Evolutionary conservation across 2,888 invertebrate genomes (phyloP), one percentile per base, ranked within the genome.

Genomic region (Drosophila merina): DNA sequence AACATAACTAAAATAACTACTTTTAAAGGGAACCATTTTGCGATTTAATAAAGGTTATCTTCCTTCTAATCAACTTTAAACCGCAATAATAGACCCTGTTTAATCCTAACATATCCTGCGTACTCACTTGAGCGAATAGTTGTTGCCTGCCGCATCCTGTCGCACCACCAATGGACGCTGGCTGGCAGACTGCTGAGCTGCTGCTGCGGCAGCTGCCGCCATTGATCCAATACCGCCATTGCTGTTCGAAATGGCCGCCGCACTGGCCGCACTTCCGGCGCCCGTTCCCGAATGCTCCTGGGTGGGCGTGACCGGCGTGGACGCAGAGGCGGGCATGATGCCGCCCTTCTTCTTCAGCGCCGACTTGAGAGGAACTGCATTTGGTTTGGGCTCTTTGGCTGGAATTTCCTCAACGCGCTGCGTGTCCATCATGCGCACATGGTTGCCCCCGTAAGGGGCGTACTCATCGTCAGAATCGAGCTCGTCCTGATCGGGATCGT

Each of bases 281-380:
- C 69, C 72, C 10, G 76, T 72, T 52, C 77, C 75, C 54, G 86
- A 93, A 93, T 91, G 90, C 67, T 95, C 95, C 89, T 95, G 95
- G 56, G 95, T 95, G 58, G 95, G 95, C 67, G 96, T 96, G 38
- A 95, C 96, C 57, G 95, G 93, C 62, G 90, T 89, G 20, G 90
- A 91, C 62, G 82, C 83, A 10, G 89, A 87, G 54, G 79, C 67
- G 5, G 69, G 60, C 67, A 70, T 60, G 9, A 63, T 84, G 40
- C 92, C 92, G 44, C 91, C 90, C 90, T 96, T 95, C 92, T 97
- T 97, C 93, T 98, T 98, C 79, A 98, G 93, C 76, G 97, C 98
- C 55, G 97, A 97, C 92, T 98, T 98, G 71, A 97, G 94, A 76
- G 97, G 97, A 93, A 97, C 95, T 77, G 97, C 97, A 92, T 97